Evolutionary conservation across 2,797 vertebrate genomes (phyloP), one percentile per base, ranked within the genome.

Genomic region (Meriones psammophilus): DNA sequence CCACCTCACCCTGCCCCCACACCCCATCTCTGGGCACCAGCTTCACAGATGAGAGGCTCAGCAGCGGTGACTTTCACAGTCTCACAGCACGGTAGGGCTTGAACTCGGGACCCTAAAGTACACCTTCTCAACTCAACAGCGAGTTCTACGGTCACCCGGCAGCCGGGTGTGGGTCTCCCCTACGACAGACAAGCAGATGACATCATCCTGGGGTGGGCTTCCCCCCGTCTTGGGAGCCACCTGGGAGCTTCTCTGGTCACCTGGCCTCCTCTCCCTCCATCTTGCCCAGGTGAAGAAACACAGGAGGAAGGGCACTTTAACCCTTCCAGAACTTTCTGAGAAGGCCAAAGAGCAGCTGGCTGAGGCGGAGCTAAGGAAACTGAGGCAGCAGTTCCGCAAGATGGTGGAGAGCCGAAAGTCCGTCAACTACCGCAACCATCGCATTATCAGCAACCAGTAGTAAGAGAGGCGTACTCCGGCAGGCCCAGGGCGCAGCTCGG

Each of bases 341-440:
- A 96, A 97, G 56, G 92, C 92, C 8, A 92, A 79, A 14, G 98
- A 98, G 8, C 90, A 36, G 2, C 73, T 20, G 92, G 95, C 89
- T 0, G 97, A 97, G 50, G 5, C 18, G 0, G 98, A 98, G 73
- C 90, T 98, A 10, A 89, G 88, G 77, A 97, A 91, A 0, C 97
- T 98, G 28, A 96, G 97, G 97, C 98, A 98, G 30, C 97, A 98
- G 74, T 98, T 98, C 22, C 46, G 69, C 8, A 98, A 98, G 17
- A 97, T 94, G 74, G 94, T 86, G 0, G 96, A 96, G 10, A 97
- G 90, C 60, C 96, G 91, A 8, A 98, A 97, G 22, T 96, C 98
- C 46, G 98, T 95, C 0, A 89, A 71, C 3, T 95, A 89, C 5
- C 84, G 68, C 5, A 84, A 96, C 18, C 98, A 96, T 91, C 69